phyloP scores from a whole-genome alignment of 1,140 invertebrate genomes.

The Tyrophagus putrescentiae region DNA sequence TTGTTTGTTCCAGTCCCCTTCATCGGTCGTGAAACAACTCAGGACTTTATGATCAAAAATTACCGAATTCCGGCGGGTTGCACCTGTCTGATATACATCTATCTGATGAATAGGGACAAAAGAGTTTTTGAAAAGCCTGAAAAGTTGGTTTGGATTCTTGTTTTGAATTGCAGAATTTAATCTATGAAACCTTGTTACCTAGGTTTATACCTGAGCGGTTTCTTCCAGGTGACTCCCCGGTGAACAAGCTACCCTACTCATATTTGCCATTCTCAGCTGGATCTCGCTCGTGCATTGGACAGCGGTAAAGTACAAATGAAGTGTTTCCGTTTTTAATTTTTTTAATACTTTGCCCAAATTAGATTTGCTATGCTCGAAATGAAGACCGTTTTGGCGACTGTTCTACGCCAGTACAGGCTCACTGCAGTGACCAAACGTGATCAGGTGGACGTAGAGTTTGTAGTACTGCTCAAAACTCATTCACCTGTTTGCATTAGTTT shows the following conservation, averaged over 20 bases:
- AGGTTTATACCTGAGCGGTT: constrained; percentile 41
- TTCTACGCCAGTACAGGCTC: constrained; percentile 33
- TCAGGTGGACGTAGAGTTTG: constrained; percentile 32
- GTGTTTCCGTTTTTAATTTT: too few relatives aligned
- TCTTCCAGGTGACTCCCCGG: constrained; percentile 32
- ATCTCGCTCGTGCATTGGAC: constrained; percentile 54
- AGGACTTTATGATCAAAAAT: constrained; percentile 27
- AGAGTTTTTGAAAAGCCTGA: constrained; percentile 37
- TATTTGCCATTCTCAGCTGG: constrained; percentile 61
- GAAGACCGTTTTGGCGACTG: constrained; percentile 37
- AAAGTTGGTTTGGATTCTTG: too few relatives aligned
- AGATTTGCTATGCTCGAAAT: constrained; percentile 44
- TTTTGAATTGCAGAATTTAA: too few relatives aligned
- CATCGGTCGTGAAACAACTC: constrained; percentile 30
- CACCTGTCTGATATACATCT: constrained; percentile 33
- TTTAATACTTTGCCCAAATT: too few relatives aligned
- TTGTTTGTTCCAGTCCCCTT: constrained; percentile 36
- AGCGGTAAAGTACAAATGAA: too few relatives aligned
- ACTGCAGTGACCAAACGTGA: constrained; percentile 29
- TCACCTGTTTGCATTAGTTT: constrained; percentile 1
- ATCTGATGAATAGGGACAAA: constrained; percentile 36
- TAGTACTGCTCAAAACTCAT: constrained; percentile 24
- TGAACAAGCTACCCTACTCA: constrained; percentile 45
- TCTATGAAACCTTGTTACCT: too few relatives aligned
- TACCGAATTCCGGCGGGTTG: constrained; percentile 34